Conservation (phyloP, 2,888 invertebrate genomes). For the Drosophila fungiperda region DNA sequence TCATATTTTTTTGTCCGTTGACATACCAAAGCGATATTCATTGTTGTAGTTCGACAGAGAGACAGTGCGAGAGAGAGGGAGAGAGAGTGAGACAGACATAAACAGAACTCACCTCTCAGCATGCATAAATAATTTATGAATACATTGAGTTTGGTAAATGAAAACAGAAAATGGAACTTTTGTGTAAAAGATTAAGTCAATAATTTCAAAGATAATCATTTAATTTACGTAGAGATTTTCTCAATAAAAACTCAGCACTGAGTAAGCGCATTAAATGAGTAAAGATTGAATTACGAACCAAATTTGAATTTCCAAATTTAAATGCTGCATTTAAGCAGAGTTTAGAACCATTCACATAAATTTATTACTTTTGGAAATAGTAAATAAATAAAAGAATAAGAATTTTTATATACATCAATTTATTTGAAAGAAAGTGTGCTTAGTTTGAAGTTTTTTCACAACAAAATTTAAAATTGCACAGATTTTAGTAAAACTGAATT, state of each 20-base stretch:
- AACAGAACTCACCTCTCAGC: background rate
- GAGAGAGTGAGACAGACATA: background rate
- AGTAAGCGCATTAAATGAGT: background rate
- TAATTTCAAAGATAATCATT: background rate
- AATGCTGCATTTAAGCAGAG: background rate
- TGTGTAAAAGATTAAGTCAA: background rate
- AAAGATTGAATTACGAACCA: background rate
- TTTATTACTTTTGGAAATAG: background rate
- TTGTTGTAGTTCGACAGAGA: background rate
- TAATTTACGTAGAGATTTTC: background rate
- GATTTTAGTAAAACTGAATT: background rate
- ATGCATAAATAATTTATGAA: conserved; percentile 24
- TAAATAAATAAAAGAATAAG: background rate
- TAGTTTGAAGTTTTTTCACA: background rate
- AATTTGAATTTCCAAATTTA: fast-evolving
- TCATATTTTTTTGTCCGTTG: conserved; percentile 25
- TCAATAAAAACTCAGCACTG: background rate
- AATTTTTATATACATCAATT: background rate
- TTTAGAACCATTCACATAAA: background rate
- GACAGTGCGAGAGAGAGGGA: background rate
- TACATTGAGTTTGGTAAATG: background rate
- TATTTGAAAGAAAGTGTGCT: background rate
- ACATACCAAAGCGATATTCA: conserved; percentile 11
- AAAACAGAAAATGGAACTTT: too few relatives aligned
- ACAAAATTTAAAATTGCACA: background rate